Conservation (phyloP, 2,888 invertebrate genomes). For the Diplolepis rosae region DNA sequence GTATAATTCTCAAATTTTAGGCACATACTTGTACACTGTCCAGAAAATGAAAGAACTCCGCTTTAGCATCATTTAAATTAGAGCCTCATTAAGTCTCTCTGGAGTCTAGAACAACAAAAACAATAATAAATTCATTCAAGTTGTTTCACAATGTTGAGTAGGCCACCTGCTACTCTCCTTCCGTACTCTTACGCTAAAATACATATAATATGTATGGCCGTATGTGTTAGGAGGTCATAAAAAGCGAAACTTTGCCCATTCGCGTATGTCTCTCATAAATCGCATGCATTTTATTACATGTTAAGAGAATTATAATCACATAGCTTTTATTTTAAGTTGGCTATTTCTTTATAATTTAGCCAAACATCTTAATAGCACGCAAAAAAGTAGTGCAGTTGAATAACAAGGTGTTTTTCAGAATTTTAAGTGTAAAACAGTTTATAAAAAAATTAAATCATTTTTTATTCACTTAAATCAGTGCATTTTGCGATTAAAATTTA, state of each 20-base stretch:
- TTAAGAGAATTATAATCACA: conserved; percentile 25
- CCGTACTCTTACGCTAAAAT: conserved; percentile 5
- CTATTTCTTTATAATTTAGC: conserved; percentile 8
- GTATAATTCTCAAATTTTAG: too few relatives aligned
- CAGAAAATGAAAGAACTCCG: too few relatives aligned
- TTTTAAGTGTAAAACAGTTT: too few relatives aligned
- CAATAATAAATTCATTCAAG: neutral
- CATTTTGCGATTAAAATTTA: too few relatives aligned
- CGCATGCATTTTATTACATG: conserved; percentile 20
- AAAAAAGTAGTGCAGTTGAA: neutral
- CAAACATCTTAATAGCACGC: conserved; percentile 18
- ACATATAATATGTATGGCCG: conserved; percentile 10
- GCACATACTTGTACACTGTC: too few relatives aligned
- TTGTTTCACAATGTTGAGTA: conserved; percentile 16
- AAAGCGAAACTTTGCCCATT: conserved; percentile 12
- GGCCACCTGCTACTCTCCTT: conserved; percentile 21
- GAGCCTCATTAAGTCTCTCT: too few relatives aligned
- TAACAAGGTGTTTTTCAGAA: too few relatives aligned
- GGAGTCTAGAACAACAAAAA: neutral
- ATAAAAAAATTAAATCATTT: too few relatives aligned
- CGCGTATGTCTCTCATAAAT: conserved; percentile 23
- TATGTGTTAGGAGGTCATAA: conserved; percentile 14
- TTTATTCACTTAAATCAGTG: too few relatives aligned
- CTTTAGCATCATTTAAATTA: too few relatives aligned
- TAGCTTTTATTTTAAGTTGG: conserved; percentile 10